Base-by-base conservation (phyloP, 2,113 vertebrate species). In the Daphoenositta chrysoptera region DNA sequence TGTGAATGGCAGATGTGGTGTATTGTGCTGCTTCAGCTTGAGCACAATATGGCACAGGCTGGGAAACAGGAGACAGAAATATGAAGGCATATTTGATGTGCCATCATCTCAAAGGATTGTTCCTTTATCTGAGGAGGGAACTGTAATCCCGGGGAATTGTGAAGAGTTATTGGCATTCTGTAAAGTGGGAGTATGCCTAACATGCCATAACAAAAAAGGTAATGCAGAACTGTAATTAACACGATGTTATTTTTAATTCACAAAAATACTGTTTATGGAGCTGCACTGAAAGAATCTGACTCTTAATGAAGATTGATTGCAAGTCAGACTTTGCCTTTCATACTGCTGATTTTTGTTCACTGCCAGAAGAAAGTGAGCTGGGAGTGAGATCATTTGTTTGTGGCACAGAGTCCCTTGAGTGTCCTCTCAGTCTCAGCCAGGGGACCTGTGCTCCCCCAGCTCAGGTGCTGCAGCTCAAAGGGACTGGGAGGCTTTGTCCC, bases 171-270 rank as follows among this genome's bases (percentile, higher is more conserved):
- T 97, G 95, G 91, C 96, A 90, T 95, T 85, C 64, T 93, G 90
- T 86, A 39, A 94, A 95, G 90, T 33, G 91, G 95, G 94, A 97
- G 92, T 88, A 81, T 90, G 81, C 90, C 81, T 96, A 97, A 96
- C 94, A 88, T 93, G 91, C 95, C 97, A 90, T 91, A 96, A 96
- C 93, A 97, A 94, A 92, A 95, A 91, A 96, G 93, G 94, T 97
- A 96, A 97, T 77, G 78, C 94, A 96, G 93, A 92, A 85, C 95
- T 95, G 93, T 95, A 97, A 96, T 95, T 97, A 97, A 95, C 86
- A 92, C 4, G 0, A 93, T 94, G 92, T 94, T 97, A 96, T 94
- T 97, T 93, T 95, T 96, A 96, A 97, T 97, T 95, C 89, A 95
- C 82, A 92, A 94, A 91, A 96, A 95, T 89, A 90, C 87, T 96